phyloP scores from a whole-genome alignment of 2,797 vertebrate species.

The Hippopotamyrus pictus region DNA sequence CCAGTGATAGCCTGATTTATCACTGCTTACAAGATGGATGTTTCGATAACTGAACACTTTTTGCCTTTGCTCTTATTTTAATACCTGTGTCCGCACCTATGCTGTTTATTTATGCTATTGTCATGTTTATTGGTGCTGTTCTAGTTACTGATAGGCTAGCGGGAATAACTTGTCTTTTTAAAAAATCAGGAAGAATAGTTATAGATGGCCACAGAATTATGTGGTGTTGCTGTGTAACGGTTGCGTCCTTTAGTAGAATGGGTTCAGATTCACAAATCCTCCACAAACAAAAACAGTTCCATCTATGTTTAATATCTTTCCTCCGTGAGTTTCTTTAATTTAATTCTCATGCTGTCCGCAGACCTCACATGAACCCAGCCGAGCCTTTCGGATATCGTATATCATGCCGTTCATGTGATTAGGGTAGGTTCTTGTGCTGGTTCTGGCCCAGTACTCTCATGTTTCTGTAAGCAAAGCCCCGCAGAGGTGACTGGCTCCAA shows the following conservation, averaged over 20 bases:
- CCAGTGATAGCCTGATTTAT: conserved; percentile 16
- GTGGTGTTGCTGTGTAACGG: neutral
- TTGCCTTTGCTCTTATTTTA: neutral
- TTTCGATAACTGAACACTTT: neutral
- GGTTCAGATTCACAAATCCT: neutral
- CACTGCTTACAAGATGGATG: neutral
- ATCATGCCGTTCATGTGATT: neutral
- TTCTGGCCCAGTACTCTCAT: neutral
- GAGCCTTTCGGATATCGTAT: neutral
- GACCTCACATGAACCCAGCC: neutral
- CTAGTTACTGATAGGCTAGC: neutral
- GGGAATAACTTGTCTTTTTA: neutral
- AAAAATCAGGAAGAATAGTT: neutral
- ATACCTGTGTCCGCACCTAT: neutral
- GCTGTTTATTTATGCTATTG: neutral
- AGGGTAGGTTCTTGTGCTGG: neutral
- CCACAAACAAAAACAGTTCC: neutral
- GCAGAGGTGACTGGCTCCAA: neutral
- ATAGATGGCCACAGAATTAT: neutral
- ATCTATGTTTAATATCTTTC: neutral
- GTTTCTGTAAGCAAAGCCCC: neutral
- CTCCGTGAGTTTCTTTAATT: neutral
- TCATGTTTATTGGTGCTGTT: neutral
- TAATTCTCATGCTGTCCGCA: neutral
- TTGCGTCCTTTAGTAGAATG: neutral